Conservation (phyloP, 1,140 invertebrate species). For the Drosophila pseudoobscura region DNA sequence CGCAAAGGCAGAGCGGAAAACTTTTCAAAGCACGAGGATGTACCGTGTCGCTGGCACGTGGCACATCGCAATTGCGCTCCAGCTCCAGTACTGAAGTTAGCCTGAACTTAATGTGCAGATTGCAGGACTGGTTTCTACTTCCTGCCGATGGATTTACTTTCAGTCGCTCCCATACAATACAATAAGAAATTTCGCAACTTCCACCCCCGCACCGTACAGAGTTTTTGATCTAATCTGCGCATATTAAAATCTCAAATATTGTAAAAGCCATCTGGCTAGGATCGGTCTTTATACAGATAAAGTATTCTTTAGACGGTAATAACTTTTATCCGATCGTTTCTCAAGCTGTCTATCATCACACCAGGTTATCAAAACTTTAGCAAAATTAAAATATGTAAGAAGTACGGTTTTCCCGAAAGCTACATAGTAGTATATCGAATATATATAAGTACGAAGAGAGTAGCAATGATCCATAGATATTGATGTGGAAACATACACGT, state of each 20-base stretch:
- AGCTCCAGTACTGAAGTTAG: slow-evolving; percentile 43
- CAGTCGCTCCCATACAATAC: slow-evolving; percentile 26
- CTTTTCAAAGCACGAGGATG: slow-evolving; percentile 25
- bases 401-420: too few relatives aligned
- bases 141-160: slow-evolving; percentile 55
- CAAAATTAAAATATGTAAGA: too few relatives aligned
- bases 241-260: slow-evolving; percentile 56
- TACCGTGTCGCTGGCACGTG: slow-evolving; percentile 38
- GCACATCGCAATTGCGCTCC: slow-evolving; percentile 22
- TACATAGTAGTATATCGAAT: too few relatives aligned
- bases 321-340: too few relatives aligned
- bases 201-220: slow-evolving; percentile 2
- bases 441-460: too few relatives aligned
- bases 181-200: slow-evolving; percentile 28
- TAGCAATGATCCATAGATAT: too few relatives aligned
- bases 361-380: too few relatives aligned
- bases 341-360: too few relatives aligned
- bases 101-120: slow-evolving; percentile 35
- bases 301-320: too few relatives aligned
- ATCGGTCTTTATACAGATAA: too few relatives aligned
- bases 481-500: too few relatives aligned
- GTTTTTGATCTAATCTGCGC: slow-evolving; percentile 58
- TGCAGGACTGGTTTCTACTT: slow-evolving; percentile 27
- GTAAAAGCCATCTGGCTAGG: slow-evolving; percentile 16
- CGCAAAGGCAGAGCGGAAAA: slow-evolving; percentile 30